Percentiles rank a stretch among this genome's conserved stretches.
Evolutionary conservation across 2,888 invertebrate species (phyloP).

Genomic region (Drosophila anomelani): DNA sequence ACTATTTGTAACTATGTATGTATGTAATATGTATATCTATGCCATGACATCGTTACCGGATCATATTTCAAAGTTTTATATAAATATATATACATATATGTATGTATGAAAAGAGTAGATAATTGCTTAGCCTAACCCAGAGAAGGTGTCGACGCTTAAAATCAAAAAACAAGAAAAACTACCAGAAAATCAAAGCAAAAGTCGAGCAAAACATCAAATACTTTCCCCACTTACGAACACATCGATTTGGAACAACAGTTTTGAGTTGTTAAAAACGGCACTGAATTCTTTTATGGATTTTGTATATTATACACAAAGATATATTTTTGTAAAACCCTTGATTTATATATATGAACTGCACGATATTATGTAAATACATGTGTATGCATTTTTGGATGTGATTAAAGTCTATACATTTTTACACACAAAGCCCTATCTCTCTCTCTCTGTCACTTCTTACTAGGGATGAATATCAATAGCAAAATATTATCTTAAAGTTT

Average conservation of each 20-base stretch:
- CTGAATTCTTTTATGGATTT: constrained; percentile 65
- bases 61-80: constrained; percentile 67
- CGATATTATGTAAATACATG: constrained; percentile 64
- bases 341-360: constrained; percentile 61
- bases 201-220: constrained; percentile 17
- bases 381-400: constrained; percentile 71
- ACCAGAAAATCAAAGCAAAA: constrained; percentile 35
- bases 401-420: constrained; percentile 58
- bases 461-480: constrained; percentile 16
- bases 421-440: constrained; percentile 40
- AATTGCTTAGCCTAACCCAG: constrained; percentile 53
- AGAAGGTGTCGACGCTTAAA: constrained; percentile 32
- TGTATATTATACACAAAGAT: constrained; percentile 34
- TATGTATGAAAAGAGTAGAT: constrained; percentile 58
- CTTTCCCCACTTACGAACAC: constrained; percentile 24
- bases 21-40: constrained; percentile 43
- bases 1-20: constrained; percentile 71
- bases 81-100: constrained; percentile 30
- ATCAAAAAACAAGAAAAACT: constrained; percentile 43
- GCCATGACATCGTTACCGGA: constrained; percentile 45
- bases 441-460: constrained; percentile 48
- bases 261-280: constrained; percentile 72
- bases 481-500: neutral
- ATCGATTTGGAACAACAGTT: constrained; percentile 61
- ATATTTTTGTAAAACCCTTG: constrained; percentile 66